phyloP scores from a whole-genome alignment of 92 coral and sea anemone species.

The Desmophyllum pertusum region DNA sequence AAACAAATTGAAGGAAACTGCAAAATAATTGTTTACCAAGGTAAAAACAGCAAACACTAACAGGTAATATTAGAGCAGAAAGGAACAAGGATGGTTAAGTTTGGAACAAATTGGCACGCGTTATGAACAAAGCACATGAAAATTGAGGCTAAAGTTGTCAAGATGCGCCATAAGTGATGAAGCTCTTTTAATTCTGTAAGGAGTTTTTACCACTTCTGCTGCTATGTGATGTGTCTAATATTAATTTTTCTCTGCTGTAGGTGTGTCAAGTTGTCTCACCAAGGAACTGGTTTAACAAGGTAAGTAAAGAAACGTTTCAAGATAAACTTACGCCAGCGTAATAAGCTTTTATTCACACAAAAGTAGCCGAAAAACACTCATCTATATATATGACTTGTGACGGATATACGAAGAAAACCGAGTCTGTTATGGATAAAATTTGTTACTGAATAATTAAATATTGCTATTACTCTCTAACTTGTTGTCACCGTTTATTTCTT shows the following conservation, averaged over 20 bases:
- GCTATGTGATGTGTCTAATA: neutral
- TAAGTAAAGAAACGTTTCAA: slow-evolving; percentile 18
- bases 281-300: slow-evolving; percentile 65
- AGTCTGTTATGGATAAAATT: neutral
- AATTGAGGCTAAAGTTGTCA: no score
- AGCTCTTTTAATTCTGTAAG: neutral
- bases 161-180: no score
- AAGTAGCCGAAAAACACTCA: neutral
- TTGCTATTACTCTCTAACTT: no score
- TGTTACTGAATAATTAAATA: neutral
- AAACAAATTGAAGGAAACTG: no score
- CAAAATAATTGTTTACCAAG: no score
- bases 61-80: no score
- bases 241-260: slow-evolving; percentile 30
- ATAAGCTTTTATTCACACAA: neutral
- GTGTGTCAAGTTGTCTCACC: slow-evolving; percentile 80
- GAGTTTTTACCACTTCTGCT: neutral
- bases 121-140: no score
- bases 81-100: no score
- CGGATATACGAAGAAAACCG: neutral
- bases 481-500: neutral
- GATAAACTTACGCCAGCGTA: neutral
- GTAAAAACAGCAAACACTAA: no score
- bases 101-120: no score
- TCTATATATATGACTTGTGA: neutral